Evolutionary conservation across 2,113 vertebrate species (phyloP).

Genomic region (Microcebus tavaratra): DNA sequence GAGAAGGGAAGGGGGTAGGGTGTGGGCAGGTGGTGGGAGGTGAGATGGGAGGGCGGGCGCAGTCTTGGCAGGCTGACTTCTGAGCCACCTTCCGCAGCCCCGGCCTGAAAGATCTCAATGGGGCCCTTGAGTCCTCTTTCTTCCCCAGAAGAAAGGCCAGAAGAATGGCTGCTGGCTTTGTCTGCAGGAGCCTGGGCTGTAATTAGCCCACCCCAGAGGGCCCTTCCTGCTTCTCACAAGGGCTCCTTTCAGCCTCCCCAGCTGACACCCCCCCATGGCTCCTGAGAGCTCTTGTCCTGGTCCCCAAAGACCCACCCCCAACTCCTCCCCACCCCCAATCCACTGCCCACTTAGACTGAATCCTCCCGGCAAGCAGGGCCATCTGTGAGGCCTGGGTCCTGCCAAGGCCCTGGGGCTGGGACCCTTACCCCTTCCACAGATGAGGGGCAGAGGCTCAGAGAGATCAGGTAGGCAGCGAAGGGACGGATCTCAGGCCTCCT

Average conservation of each 20-base stretch:
- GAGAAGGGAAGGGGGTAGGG: background rate
- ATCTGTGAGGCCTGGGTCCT: background rate
- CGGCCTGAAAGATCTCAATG: background rate
- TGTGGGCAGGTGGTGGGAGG: background rate
- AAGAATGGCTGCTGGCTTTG: constrained; percentile 8
- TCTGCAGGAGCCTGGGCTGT: constrained; percentile 15
- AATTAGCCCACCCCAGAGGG: constrained; percentile 14
- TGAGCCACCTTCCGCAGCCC: background rate
- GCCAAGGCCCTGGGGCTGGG: background rate
- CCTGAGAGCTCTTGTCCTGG: background rate
- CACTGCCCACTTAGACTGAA: background rate
- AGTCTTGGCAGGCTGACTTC: background rate
- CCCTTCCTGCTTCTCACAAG: constrained; percentile 25
- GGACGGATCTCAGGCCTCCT: background rate
- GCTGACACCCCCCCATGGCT: background rate
- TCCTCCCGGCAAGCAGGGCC: background rate
- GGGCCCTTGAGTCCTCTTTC: constrained; percentile 1
- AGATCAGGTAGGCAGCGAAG: background rate
- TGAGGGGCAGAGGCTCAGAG: background rate
- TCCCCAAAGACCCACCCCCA: background rate
- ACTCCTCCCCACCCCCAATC: background rate
- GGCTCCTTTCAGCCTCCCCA: constrained; percentile 25
- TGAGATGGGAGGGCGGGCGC: no score
- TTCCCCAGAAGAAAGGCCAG: background rate
- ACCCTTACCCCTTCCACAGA: background rate